Evolutionary conservation across 2,797 vertebrate species (phyloP), one percentile per base, ranked within the genome.

Genomic region (Lutjanus argentimaculatus): DNA sequence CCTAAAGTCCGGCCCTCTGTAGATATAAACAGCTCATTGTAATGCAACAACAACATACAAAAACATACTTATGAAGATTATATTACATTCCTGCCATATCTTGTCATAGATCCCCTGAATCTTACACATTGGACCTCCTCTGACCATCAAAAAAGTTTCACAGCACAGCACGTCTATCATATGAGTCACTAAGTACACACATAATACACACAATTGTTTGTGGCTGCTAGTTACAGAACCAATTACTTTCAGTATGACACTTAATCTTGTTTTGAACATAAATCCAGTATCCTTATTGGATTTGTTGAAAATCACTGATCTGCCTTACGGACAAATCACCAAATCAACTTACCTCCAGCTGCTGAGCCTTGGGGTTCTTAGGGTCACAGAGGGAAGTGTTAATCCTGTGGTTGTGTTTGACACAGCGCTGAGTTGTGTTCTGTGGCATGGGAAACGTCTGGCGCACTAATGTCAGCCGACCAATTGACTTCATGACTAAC

Each of bases 401-500:
- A 91, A 99, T 99, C 84, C 97, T 95, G 94, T 99, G 99, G 95
- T 97, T 99, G 93, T 96, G 97, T 91, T 97, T 97, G 89, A 97
- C 97, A 92, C 99, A 99, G 77, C 97, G 96, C 89, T 99, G 98
- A 83, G 97, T 98, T 84, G 95, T 91, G 88, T 99, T 99, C 82
- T 98, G 97, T n/a, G 98, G 96, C 76, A 98, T 94, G 63, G 97
- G 97, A 94, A 99, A 99, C 0, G 96, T 97, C 95, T 99, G 99
- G 1, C 98, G 96, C 89, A 99, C 96, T 91, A 99, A 91, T 6
- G 99, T 99, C 91, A 99, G 91, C 78, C 99, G 97, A 64, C 98
- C 99, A 43, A 99, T 98, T 14, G 99, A 99, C 94, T 98, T 98
- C 95, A 98, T 96, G 80, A 99, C 99, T 79, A 99, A 92, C 83